Conservation (phyloP, 2,888 invertebrate genomes). For the Trichopoda pennipes region DNA sequence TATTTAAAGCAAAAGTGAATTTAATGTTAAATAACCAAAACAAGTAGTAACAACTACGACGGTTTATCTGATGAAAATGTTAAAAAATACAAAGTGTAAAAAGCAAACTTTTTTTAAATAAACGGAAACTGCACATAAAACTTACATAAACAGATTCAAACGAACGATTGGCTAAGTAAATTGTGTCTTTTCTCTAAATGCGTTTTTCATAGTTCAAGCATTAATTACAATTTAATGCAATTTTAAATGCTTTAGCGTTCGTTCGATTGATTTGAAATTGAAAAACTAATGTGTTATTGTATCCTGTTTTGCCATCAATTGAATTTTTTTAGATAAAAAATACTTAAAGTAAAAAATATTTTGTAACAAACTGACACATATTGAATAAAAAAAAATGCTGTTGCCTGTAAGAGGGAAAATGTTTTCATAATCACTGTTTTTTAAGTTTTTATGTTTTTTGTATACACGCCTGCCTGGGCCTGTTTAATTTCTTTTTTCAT, state of each 20-base stretch:
- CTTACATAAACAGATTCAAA: slow-evolving; percentile 9
- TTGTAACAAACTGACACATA: slow-evolving; percentile 67
- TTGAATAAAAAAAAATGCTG: slow-evolving; percentile 28
- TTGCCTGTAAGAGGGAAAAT: slow-evolving; percentile 46
- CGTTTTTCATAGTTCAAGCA: slow-evolving; percentile 29
- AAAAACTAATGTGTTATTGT: slow-evolving; percentile 41
- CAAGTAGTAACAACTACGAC: neutral
- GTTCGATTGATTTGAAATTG: slow-evolving; percentile 49
- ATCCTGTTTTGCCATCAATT: slow-evolving; percentile 65
- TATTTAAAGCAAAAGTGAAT: slow-evolving; percentile 55
- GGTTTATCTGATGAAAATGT: slow-evolving; percentile 21
- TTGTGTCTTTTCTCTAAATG: slow-evolving; percentile 13
- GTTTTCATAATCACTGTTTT: slow-evolving; percentile 58
- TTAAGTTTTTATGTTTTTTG: slow-evolving; percentile 18
- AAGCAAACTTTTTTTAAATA: neutral
- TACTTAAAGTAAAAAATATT: slow-evolving; percentile 25
- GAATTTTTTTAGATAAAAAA: slow-evolving; percentile 7
- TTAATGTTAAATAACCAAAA: slow-evolving; percentile 32
- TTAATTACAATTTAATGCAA: slow-evolving; percentile 57
- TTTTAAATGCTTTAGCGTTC: slow-evolving; percentile 50
- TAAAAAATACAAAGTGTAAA: slow-evolving; percentile 48
- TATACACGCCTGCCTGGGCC: slow-evolving; percentile 3
- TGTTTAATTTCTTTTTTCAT: slow-evolving; percentile 46
- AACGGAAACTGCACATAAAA: slow-evolving; percentile 51
- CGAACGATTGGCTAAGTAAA: slow-evolving; percentile 15